phyloP scores from a whole-genome alignment of 2,888 invertebrate genomes.

The Seira musarum region DNA sequence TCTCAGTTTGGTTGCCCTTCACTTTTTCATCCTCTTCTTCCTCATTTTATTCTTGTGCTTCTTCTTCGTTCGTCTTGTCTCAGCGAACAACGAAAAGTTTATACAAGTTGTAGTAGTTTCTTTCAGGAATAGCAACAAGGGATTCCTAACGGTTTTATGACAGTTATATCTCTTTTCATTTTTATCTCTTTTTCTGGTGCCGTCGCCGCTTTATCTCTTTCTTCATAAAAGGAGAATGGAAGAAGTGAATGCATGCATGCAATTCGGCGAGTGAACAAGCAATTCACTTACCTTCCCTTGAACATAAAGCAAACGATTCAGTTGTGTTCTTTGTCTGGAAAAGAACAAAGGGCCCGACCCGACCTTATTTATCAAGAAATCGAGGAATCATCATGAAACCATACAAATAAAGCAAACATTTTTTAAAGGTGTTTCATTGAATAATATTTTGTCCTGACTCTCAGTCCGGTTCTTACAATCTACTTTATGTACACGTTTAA shows the following conservation, averaged over 20 bases:
- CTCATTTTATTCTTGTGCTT: background rate
- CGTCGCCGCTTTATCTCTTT: background rate
- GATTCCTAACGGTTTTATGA: conserved; percentile 47
- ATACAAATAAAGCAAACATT: no score
- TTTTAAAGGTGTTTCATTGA: no score
- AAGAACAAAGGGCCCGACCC: no score
- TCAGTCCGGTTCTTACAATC: no score
- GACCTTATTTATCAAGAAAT: no score
- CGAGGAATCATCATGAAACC: no score
- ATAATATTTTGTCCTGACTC: no score
- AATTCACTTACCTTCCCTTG: no score
- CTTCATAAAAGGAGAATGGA: background rate
- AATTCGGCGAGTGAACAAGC: background rate
- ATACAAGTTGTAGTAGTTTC: background rate
- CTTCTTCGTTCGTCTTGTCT: no score
- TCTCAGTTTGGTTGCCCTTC: no score
- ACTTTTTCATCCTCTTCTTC: conserved; percentile 14
- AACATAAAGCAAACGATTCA: no score
- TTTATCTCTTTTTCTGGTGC: conserved; percentile 22
- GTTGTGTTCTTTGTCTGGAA: no score
- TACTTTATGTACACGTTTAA: background rate
- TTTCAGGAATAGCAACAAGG: conserved; percentile 1
- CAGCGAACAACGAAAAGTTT: background rate
- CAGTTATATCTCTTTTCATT: conserved; percentile 33
- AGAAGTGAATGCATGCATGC: background rate